These are phyloP conservation scores for Corythaixoides concolor DNA, from an alignment of 2,113 vertebrate species.

Conservation along the genomic window DNA sequence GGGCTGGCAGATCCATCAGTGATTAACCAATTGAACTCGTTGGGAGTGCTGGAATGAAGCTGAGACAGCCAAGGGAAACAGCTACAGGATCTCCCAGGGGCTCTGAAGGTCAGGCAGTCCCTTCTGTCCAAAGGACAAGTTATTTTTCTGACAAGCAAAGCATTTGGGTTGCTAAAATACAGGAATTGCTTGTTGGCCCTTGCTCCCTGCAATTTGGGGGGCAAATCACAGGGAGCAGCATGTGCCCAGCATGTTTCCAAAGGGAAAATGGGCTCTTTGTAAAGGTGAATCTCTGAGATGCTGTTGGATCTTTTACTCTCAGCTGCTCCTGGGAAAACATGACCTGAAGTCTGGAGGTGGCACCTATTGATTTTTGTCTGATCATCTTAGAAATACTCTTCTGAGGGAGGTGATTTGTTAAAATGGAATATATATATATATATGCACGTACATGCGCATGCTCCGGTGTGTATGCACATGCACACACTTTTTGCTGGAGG, in stretches of 20 bases:
- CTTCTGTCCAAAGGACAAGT: accelerated
- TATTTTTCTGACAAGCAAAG: not conserved
- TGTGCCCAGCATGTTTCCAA: not conserved
- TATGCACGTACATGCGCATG: accelerated
- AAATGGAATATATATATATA: not conserved
- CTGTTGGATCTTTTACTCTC: not conserved
- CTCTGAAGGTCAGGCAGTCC: not conserved
- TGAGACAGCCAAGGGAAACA: not conserved
- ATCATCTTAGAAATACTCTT: not conserved
- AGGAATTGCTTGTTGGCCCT: not conserved
- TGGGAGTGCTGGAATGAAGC: not conserved
- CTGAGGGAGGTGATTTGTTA: not conserved
- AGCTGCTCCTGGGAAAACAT: not conserved
- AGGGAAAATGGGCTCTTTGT: accelerated
- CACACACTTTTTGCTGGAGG: not conserved
- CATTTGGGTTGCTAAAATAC: not conserved
- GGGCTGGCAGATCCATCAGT: not conserved
- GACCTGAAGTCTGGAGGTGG: not conserved
- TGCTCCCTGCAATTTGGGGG: not conserved
- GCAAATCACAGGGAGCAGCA: not conserved
- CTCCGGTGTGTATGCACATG: accelerated
- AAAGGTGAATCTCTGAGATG: not conserved
- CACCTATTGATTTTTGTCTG: not conserved
- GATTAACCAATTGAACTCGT: not conserved
- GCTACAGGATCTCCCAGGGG: accelerated